Conservation (phyloP, 2,888 invertebrate species). For the Strigamia maritima region DNA sequence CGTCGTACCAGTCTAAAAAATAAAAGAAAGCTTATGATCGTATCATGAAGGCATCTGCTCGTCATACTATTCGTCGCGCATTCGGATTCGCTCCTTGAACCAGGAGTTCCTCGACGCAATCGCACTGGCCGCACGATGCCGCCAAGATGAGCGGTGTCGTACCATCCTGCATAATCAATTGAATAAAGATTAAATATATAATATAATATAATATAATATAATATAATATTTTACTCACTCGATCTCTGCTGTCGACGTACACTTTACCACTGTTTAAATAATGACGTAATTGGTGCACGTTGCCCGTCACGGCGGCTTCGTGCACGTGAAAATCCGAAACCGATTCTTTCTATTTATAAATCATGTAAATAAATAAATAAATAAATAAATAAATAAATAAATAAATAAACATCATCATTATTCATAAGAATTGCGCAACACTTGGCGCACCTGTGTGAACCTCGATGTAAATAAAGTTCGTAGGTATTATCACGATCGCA, state of each 20-base stretch:
- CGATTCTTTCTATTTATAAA: conserved; percentile 81
- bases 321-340: conserved; percentile 89
- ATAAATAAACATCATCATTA: not conserved
- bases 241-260: conserved; percentile 89
- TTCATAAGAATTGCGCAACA: too few relatives aligned
- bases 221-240: conserved; percentile 60
- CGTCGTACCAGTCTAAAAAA: conserved; percentile 79
- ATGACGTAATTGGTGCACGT: conserved; percentile 69
- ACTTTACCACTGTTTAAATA: conserved; percentile 89
- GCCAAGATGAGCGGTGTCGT: conserved; percentile 90
- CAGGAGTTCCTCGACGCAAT: conserved; percentile 79
- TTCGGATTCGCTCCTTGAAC: conserved; percentile 88
- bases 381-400: not conserved
- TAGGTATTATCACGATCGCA: too few relatives aligned
- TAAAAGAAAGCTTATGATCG: too few relatives aligned
- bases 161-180: conserved; percentile 69
- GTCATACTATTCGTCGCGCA: conserved; percentile 66
- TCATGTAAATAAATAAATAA: too few relatives aligned
- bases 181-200: not conserved
- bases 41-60: too few relatives aligned
- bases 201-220: not conserved
- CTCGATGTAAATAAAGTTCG: too few relatives aligned
- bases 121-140: conserved; percentile 83
- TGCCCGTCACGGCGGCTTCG: conserved; percentile 81
- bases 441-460: too few relatives aligned